Conservation (phyloP, 2,888 invertebrate genomes). For the Chrysolina oricalcia region DNA sequence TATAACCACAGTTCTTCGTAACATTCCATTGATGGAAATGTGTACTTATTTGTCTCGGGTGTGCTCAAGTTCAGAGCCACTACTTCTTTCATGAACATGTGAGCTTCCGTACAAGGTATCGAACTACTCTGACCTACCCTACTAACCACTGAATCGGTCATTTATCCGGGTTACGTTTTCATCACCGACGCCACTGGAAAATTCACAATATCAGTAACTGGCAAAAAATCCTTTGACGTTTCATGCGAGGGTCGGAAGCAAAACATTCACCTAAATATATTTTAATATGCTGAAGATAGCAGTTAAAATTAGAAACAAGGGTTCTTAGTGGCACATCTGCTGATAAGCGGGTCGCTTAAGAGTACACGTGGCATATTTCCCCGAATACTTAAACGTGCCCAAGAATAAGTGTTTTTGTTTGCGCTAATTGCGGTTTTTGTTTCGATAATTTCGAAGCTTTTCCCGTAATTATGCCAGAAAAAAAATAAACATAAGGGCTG, state of each 20-base stretch:
- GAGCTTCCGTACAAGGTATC: too few species aligned
- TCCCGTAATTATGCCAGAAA: not conserved
- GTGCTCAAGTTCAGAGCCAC: too few species aligned
- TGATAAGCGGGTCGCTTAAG: slow-evolving; percentile 8
- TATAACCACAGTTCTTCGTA: too few species aligned
- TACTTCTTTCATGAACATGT: too few species aligned
- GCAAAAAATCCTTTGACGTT: not conserved
- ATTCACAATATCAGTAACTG: not conserved
- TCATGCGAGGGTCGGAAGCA: not conserved
- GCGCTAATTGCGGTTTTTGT: slow-evolving; percentile 32
- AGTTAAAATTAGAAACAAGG: slow-evolving; percentile 43
- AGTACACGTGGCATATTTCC: slow-evolving; percentile 24
- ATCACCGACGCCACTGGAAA: not conserved
- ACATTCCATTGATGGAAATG: too few species aligned
- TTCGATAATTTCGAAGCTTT: slow-evolving; percentile 18
- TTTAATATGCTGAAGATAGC: slow-evolving; percentile 5
- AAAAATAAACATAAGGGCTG: slow-evolving; percentile 7
- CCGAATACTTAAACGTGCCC: slow-evolving; percentile 8
- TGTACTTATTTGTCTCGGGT: too few species aligned
- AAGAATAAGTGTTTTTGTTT: slow-evolving; percentile 25
- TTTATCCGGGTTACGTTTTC: not conserved
- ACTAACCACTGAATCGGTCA: too few species aligned
- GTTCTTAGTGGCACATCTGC: slow-evolving; percentile 26
- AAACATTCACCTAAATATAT: slow-evolving; percentile 4
- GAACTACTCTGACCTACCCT: too few species aligned